phyloP scores from a whole-genome alignment of 1,140 invertebrate species.

The Schlechtendalia chinensis region DNA sequence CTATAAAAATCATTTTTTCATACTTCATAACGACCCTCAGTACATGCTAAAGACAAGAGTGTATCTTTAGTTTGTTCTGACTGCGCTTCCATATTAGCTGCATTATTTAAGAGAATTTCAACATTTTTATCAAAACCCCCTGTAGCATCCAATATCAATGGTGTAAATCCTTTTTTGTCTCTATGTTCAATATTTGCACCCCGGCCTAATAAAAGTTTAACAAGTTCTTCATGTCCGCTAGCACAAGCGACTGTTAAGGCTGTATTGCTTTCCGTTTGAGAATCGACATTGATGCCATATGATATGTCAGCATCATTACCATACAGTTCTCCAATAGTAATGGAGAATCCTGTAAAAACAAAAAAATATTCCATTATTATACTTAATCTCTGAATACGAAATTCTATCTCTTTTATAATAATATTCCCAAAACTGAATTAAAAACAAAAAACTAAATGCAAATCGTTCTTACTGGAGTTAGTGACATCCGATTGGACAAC shows the following conservation, averaged over 20 bases:
- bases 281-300: conserved; percentile 79
- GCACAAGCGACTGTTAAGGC: conserved; percentile 95
- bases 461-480: conserved; percentile 40
- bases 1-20: not conserved
- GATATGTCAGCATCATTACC: conserved; percentile 44
- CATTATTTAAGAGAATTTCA: conserved; percentile 87
- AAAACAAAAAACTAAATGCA: not conserved
- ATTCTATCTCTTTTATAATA: not conserved
- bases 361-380: not conserved
- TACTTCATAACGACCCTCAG: conserved; percentile 90
- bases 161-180: conserved; percentile 99
- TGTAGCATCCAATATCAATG: conserved; percentile 93
- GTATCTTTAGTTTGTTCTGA: conserved; percentile 99
- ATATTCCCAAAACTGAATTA: not conserved
- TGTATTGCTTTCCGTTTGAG: conserved; percentile 96
- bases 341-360: conserved; percentile 28
- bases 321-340: conserved; percentile 23
- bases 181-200: conserved; percentile 95
- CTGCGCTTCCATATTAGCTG: conserved; percentile 95
- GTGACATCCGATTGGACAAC: conserved; percentile 43
- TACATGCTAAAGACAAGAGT: conserved; percentile 94
- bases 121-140: conserved; percentile 94
- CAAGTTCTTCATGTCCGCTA: conserved; percentile 93
- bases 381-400: not conserved
- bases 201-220: conserved; percentile 82